Base-by-base conservation (phyloP, 2,797 vertebrate genomes). In the Sebastes matsubarae region DNA sequence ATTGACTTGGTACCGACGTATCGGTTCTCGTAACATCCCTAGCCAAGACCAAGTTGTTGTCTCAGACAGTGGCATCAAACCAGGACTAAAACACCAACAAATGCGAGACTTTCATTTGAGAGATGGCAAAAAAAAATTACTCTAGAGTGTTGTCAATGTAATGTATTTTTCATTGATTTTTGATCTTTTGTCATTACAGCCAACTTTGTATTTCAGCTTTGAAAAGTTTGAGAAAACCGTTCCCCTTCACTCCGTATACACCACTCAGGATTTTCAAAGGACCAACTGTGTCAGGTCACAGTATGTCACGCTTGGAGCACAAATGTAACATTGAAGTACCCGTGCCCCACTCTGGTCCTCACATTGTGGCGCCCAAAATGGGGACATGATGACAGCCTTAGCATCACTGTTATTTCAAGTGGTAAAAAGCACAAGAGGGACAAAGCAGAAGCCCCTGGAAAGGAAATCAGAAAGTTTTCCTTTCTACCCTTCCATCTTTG, bases 341-440 rank as follows among this genome's bases (percentile, higher is more conserved):
- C 8, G 22, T 36, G 65, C 38, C 46, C 16, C 61, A 52, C 69
- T 82, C 64, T 42, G 69, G 22, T 58, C 54, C 38, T 60, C 59
- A 73, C 38, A 72, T 24, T 59, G 54, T 76, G 50, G n/a, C 16
- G 1, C 18, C 75, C 58, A 38, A 55, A 82, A 85, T 71, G 36
- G 59, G 61, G 27, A 75, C 65, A 59, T 68, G 70, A 85, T 84
- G 34, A 83, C 61, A 86, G 75, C 74, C 42, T 66, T 32, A 27
- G 55, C 52, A 61, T 76, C 16, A 16, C 38, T 79, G 76, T 79
- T 74, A 80, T 78, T 83, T 82, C 63, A 77, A 80, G 68, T 32
- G 20, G 27, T 42, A 72, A 59, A 71, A 77, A 54, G 29, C 67
- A 81, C 29, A 72, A 42, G 25, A 42, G 11, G 59, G 34, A 83